phyloP scores from a whole-genome alignment of 2,888 invertebrate species.

The Monoplex corrugatus region DNA sequence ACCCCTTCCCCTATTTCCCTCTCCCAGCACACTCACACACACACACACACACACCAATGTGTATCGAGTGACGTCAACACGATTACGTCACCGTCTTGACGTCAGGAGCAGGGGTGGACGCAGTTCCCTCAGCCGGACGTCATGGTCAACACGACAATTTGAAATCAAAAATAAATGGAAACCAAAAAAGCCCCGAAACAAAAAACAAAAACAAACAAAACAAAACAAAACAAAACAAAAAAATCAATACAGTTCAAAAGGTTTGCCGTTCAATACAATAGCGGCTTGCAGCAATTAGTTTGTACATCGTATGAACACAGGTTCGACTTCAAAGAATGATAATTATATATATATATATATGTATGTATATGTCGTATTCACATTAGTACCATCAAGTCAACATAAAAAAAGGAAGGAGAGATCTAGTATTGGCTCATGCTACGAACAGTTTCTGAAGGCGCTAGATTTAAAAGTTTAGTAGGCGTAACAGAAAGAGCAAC shows the following conservation, averaged over 20 bases:
- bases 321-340: neutral
- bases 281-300: constrained; percentile 31
- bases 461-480: neutral
- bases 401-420: neutral
- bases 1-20: too few relatives aligned
- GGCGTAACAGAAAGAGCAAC: neutral
- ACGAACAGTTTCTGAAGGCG: neutral
- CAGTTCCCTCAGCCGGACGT: neutral
- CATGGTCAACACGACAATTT: constrained; percentile 29
- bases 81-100: neutral
- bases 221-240: too few relatives aligned
- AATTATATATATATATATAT: too few relatives aligned
- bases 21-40: too few relatives aligned
- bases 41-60: neutral
- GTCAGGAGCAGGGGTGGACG: neutral
- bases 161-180: too few relatives aligned
- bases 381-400: constrained; percentile 32
- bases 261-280: neutral
- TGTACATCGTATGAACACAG: constrained; percentile 19
- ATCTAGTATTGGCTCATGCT: constrained; percentile 13
- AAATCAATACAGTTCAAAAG: neutral
- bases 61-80: neutral
- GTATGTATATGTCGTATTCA: constrained; percentile 2
- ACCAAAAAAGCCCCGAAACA: too few relatives aligned
- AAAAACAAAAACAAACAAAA: too few relatives aligned